Base-by-base conservation (phyloP, 2,888 invertebrate species). In the Drosophila meridiana region DNA sequence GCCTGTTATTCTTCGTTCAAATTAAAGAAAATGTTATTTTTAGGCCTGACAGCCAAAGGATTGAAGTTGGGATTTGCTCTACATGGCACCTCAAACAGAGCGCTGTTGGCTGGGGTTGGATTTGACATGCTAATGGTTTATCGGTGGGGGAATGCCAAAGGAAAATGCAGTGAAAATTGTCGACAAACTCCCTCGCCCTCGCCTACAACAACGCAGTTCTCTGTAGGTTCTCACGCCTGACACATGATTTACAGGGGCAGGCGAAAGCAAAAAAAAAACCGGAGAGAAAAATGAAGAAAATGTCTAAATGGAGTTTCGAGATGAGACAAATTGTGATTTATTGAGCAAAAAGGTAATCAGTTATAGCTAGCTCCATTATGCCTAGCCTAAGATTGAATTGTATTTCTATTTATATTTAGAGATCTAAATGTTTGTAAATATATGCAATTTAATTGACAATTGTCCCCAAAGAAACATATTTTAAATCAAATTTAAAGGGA, bases 11-110 rank as follows among this genome's bases (percentile, higher is more conserved):
- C 70, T 64, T 71, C 20, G 71, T 67, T 75, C 72, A 83, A 82
- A 83, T 88, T 86, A 86, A 88, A 77, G 80, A 82, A 82, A 88
- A 88, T 86, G 83, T 86, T 88, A 88, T 86, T 86, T 83, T 86
- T 88, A 82, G 88, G 80, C 83, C 59, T 80, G 88, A 82, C 85
- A 85, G 76, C 64, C 43, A 78, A 85, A 85, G 85, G 88, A 87
- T 88, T 86, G 87, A 76, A 70, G 69, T 74, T 69, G 76, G 73
- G 76, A 81, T 78, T 78, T 72, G 53, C 59, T 56, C 57, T 45
- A 48, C 45, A 57, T 61, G 60, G 70, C 79, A 76, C 80, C 77
- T 80, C 36, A 36, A 34, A 47, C 9, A 47, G 64, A 55, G 62
- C 67, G 69, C 61, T 56, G 66, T 58, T 78, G 50, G 48, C 48